A percentile compares a stretch with the other conserved stretches of the same genome.
phyloP scores from a whole-genome alignment of 1,140 invertebrate genomes.

The Drosophila rhopaloa region DNA sequence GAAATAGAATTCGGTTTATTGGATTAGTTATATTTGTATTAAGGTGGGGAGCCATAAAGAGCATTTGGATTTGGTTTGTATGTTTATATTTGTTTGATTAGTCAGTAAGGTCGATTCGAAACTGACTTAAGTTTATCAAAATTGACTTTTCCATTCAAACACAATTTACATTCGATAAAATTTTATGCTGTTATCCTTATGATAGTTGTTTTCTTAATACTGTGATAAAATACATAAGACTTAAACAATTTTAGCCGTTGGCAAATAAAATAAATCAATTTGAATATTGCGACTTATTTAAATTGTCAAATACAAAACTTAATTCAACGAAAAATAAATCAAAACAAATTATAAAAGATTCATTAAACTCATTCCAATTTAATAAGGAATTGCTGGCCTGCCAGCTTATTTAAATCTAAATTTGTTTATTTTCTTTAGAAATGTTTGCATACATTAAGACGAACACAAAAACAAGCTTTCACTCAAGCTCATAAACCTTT shows the following conservation, averaged over 20 bases:
- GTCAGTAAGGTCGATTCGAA: not conserved
- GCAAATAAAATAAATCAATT: not conserved
- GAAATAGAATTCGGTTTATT: conserved; percentile 1
- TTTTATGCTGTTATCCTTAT: too few relatives aligned
- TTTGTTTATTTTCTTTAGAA: conserved; percentile 18
- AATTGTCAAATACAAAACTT: too few relatives aligned
- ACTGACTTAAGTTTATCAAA: conserved; percentile 11
- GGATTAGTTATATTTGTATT: not conserved
- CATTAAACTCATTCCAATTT: conserved; percentile 12
- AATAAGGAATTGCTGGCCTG: conserved; percentile 9
- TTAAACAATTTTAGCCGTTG: too few relatives aligned
- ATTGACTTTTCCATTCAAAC: not conserved
- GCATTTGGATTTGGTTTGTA: not conserved
- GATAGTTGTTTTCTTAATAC: too few relatives aligned
- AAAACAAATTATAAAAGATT: conserved; percentile 5
- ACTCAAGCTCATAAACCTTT: conserved; percentile 34
- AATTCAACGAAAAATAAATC: not conserved
- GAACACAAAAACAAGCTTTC: conserved; percentile 24
- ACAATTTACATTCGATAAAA: not conserved
- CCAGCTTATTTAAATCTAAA: conserved; percentile 5
- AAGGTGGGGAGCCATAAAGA: not conserved
- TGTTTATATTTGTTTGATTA: not conserved
- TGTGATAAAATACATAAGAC: too few relatives aligned
- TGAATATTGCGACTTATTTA: not conserved
- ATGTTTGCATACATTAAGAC: conserved; percentile 37